phyloP scores from a whole-genome alignment of 2,888 invertebrate genomes.

The Tachystola acroxantha region DNA sequence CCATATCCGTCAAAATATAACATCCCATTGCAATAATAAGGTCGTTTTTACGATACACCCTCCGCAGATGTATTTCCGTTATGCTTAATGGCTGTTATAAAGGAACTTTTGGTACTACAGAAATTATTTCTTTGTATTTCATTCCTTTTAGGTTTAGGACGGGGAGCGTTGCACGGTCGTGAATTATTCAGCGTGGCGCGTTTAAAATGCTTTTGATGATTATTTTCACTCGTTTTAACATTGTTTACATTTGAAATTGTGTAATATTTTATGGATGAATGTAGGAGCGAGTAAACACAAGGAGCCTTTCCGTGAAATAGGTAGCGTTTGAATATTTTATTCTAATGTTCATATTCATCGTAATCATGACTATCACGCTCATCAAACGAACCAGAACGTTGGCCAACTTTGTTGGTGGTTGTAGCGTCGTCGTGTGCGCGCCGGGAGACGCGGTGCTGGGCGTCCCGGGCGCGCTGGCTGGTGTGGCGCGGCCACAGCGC shows the following conservation, averaged over 20 bases:
- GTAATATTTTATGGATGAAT: slow-evolving; percentile 6
- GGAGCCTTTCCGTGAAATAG: no score
- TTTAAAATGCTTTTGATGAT: slow-evolving; percentile 15
- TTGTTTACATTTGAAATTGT: slow-evolving; percentile 7
- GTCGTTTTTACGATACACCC: slow-evolving; percentile 58
- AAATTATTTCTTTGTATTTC: slow-evolving; percentile 48
- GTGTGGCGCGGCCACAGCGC: slow-evolving; percentile 35
- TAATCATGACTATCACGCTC: neutral
- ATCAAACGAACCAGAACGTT: slow-evolving; percentile 3
- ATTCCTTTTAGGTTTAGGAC: slow-evolving; percentile 29
- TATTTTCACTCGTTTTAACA: slow-evolving; percentile 8
- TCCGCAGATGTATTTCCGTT: slow-evolving; percentile 50
- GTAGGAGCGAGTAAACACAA: neutral
- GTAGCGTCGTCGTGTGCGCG: slow-evolving; percentile 34
- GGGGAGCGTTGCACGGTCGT: slow-evolving; percentile 20
- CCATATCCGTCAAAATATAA: slow-evolving; percentile 65
- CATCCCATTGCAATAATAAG: slow-evolving; percentile 67
- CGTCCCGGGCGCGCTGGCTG: slow-evolving; percentile 35
- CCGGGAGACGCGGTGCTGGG: slow-evolving; percentile 18
- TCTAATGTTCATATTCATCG: no score
- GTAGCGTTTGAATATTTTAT: no score
- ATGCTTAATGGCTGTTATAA: slow-evolving; percentile 61
- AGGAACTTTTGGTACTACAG: slow-evolving; percentile 47
- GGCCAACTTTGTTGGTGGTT: slow-evolving; percentile 36
- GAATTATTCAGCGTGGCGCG: slow-evolving; percentile 9